phyloP scores from a whole-genome alignment of 2,797 vertebrate genomes.

The Xenopus petersii region DNA sequence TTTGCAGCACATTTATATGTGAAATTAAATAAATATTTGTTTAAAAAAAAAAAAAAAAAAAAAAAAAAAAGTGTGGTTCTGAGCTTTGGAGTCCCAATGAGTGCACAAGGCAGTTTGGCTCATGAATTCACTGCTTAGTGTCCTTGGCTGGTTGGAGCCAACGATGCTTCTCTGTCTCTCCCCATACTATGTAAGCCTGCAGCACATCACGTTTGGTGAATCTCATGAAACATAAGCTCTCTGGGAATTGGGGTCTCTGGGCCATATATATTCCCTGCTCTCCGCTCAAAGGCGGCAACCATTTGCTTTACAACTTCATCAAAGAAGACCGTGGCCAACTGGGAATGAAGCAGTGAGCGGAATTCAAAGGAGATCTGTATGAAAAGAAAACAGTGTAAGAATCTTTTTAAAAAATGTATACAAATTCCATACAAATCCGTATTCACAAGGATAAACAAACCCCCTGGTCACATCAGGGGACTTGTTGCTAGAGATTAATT shows the following conservation, averaged over 20 bases:
- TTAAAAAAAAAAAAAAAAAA: slow-evolving; percentile 17
- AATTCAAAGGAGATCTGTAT: slow-evolving; percentile 92
- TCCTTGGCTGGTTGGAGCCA: slow-evolving; percentile 31
- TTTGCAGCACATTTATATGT: slow-evolving; percentile 49
- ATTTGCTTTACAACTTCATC: slow-evolving; percentile 95
- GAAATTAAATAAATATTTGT: slow-evolving; percentile 66
- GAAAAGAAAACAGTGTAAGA: slow-evolving; percentile 3
- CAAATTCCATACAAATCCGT: no score
- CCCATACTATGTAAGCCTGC: neutral
- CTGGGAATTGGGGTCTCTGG: slow-evolving; percentile 87
- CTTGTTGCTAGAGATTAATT: no score
- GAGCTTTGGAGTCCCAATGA: slow-evolving; percentile 30
- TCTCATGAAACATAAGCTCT: slow-evolving; percentile 91
- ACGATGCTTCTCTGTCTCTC: slow-evolving; percentile 24
- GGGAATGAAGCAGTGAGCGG: slow-evolving; percentile 90
- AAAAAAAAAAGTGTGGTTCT: slow-evolving; percentile 30
- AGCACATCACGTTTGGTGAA: slow-evolving; percentile 84
- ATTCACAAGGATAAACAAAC: no score
- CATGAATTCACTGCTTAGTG: slow-evolving; percentile 14
- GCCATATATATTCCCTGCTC: slow-evolving; percentile 79
- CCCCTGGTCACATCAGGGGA: no score
- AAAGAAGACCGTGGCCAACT: slow-evolving; percentile 90
- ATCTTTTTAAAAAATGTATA: no score
- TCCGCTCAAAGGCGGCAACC: slow-evolving; percentile 86
- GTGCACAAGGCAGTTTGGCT: slow-evolving; percentile 37